Conservation (phyloP, 2,888 invertebrate species). For the Acrobasis repandana region DNA sequence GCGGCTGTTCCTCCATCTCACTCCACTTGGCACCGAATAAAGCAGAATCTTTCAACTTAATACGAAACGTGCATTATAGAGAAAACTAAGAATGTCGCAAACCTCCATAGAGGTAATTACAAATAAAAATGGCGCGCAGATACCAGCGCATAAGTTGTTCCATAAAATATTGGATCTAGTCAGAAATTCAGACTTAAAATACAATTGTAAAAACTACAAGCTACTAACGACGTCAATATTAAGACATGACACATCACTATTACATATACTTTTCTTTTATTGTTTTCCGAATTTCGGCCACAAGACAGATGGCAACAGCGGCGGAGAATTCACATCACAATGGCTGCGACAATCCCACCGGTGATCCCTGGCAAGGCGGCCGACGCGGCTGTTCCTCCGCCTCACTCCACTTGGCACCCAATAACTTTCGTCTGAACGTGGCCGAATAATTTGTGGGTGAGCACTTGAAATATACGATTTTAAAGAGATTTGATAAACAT, state of each 20-base stretch:
- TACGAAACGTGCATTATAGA: too few species aligned
- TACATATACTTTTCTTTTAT: constrained; percentile 50
- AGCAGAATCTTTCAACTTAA: too few species aligned
- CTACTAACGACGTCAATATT: too few species aligned
- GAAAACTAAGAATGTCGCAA: too few species aligned
- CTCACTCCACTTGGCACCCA: constrained; percentile 77
- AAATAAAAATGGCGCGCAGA: too few species aligned
- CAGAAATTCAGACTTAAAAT: too few species aligned
- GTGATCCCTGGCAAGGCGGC: constrained; percentile 69
- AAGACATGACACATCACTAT: constrained; percentile 34
- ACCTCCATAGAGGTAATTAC: too few species aligned
- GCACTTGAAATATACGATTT: constrained; percentile 18
- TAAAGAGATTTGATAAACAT: constrained; percentile 17
- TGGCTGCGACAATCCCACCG: constrained; percentile 57
- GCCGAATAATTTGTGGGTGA: constrained; percentile 60
- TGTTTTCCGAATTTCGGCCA: constrained; percentile 60
- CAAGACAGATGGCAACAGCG: constrained; percentile 70
- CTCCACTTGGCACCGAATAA: constrained; percentile 76
- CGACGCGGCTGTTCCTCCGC: constrained; percentile 66
- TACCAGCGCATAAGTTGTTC: too few species aligned
- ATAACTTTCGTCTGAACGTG: constrained; percentile 63
- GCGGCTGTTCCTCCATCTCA: constrained; percentile 75
- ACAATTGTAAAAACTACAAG: too few species aligned
- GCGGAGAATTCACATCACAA: constrained; percentile 71
- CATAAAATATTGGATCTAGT: too few species aligned